phyloP scores from a whole-genome alignment of 2,113 vertebrate genomes.

The Stictonetta naevosa region DNA sequence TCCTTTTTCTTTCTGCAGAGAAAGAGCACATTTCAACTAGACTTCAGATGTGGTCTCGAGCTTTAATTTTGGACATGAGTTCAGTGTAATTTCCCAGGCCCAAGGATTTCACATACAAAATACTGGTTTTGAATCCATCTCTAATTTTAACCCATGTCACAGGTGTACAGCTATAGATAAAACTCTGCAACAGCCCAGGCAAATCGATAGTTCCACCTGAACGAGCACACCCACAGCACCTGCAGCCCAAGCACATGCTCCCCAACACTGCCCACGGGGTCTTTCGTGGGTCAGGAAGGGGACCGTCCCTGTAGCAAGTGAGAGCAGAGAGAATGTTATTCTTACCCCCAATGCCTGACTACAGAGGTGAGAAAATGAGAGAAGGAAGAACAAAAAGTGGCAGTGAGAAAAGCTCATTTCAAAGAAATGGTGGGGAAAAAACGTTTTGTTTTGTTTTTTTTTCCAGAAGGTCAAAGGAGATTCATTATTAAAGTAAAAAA shows the following conservation, averaged over 20 bases:
- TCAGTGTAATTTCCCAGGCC: constrained; percentile 16
- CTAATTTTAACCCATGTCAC: background rate
- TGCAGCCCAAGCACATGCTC: background rate
- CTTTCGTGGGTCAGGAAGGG: rapidly evolving
- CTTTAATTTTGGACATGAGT: background rate
- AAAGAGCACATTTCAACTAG: background rate
- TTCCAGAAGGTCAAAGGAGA: background rate
- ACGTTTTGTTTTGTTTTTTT: background rate
- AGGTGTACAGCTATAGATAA: constrained; percentile 31
- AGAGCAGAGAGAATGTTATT: background rate
- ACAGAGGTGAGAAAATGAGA: background rate
- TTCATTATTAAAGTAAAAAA: background rate
- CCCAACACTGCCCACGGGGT: rapidly evolving
- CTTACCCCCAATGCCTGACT: background rate
- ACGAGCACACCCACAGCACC: background rate
- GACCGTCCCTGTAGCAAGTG: background rate
- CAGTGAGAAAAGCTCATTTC: background rate
- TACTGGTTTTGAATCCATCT: constrained; percentile 12
- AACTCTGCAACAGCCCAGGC: background rate
- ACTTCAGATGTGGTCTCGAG: background rate
- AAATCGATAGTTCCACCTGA: constrained; percentile 19
- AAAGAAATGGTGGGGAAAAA: background rate
- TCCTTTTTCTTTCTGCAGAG: background rate
- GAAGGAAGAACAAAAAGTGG: background rate
- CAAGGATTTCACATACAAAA: background rate